phyloP scores from a whole-genome alignment of 64 coral and sea anemone genomes.

The Pocillopora damicornis region DNA sequence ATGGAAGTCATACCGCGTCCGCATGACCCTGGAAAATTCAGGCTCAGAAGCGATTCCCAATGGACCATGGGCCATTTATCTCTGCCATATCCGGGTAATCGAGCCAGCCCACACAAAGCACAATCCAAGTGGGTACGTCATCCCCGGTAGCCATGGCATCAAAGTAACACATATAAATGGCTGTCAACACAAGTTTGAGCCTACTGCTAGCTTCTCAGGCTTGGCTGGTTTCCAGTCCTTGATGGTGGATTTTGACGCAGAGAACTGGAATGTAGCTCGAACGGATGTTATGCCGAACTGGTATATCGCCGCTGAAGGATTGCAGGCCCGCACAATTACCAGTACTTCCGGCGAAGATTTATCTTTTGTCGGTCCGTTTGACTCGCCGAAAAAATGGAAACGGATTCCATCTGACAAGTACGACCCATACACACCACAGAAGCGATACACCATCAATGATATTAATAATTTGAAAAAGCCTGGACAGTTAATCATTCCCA shows the following conservation, averaged over 20 bases:
- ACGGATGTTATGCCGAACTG: conserved; percentile 94
- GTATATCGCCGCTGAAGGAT: conserved; percentile 86
- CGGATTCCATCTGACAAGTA: conserved; percentile 60
- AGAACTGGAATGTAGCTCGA: conserved; percentile 77
- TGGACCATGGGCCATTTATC: conserved; percentile 75
- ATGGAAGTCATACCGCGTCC: conserved; percentile 73
- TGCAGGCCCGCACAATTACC: conserved; percentile 84
- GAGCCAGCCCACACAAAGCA: conserved; percentile 81
- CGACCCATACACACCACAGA: conserved; percentile 66
- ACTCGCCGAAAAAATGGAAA: conserved; percentile 66
- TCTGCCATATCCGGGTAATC: conserved; percentile 87
- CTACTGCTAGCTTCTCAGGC: conserved; percentile 64
- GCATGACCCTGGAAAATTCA: conserved; percentile 62
- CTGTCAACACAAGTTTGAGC: conserved; percentile 83
- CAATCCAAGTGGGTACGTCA: conserved; percentile 66
- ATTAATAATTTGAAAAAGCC: conserved; percentile 51
- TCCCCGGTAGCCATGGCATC: conserved; percentile 48
- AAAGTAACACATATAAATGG: conserved; percentile 78
- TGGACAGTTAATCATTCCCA: conserved; percentile 66
- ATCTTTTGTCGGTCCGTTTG: conserved; percentile 69
- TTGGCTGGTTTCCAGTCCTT: conserved; percentile 45
- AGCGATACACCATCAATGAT: conserved; percentile 56
- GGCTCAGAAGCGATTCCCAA: conserved; percentile 59
- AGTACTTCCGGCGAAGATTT: conserved; percentile 76
- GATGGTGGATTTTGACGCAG: conserved; percentile 62